Evolutionary conservation across 1,140 invertebrate species (phyloP), one percentile per base, ranked within the genome.

Genomic region (Magallana ariakensis): DNA sequence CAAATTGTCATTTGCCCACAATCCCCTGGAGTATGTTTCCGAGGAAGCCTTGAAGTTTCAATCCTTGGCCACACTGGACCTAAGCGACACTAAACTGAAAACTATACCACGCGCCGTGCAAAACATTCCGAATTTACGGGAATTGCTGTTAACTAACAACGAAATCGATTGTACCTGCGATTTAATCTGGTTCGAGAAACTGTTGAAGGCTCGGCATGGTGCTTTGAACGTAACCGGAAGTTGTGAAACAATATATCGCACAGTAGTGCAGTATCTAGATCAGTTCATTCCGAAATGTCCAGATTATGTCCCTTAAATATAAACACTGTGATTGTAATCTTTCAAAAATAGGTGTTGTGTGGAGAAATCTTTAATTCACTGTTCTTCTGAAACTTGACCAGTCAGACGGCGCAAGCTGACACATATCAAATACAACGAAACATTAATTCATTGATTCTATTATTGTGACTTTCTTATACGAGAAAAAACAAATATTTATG

Each of bases 141-240:
- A 13, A 7, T n/a, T 88, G 7, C 9, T 66, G 19, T 19, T 88
- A 2, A 19, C 0, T 0, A 26, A 80, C 10, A 57, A 57, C 19
- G 53, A 62, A 53, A 85, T 88, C 19, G 87, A 88, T 53, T 88
- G 87, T 53, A 83, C 80, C 9, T 88, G 87, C 16, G 84, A 88
- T 16, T 53, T 88, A n/a, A 85, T 83, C 15, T 85, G 84, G 80
- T 85, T 88, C 58, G 8, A 60, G 19, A 85, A 75, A 9, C 4
- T 10, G 8, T 19, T 75, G 22, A 75, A 33, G 11, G 22, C 16
- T 13, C 46, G 15, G 5, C 5, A 9, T 1, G 54, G 8, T 19
- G 54, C 2, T 15, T 54, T 82, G 1, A 11, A 33, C n/a, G 19
- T 62, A n/a, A 26, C 8, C 3, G 85, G 85, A 56, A 87, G 60